Base-by-base conservation (phyloP, 1,140 invertebrate genomes). In the Chrysoperla carnea region DNA sequence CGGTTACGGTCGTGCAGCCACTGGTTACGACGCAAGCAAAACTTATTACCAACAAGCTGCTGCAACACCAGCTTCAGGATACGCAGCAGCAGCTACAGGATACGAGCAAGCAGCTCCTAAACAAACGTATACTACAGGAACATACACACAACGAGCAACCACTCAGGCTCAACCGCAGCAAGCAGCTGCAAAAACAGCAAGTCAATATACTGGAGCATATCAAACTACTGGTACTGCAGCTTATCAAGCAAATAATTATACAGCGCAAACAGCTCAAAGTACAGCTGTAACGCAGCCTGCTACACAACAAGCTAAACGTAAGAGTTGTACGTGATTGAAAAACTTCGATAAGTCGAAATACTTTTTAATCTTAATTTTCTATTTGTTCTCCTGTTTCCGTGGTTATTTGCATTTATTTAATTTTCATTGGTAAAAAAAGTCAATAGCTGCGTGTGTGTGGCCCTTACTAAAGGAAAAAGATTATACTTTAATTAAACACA, bases 31-130 rank as follows among this genome's bases (percentile, higher is more conserved):
- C 55, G 67, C 73, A 2, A 70, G 66, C 6, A 78, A 76, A 48
- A 75, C 72, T 27, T 78, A 76, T 48, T 76, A 78, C 48, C 75
- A 74, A 45, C 74, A 76, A 52, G 66, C 74, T 52, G 65, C 75
- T 52, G 66, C 68, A 46, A 64, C 66, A 37, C 62, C 64, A 52
- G 63, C 53, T 29, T 44, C 47, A 46, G 56, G 53, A 51, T 78
- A 81, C 50, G 73, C 77, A 8, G 76, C 73, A 8, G 68, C 78
- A 5, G 66, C 77, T 8, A 74, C 75, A 1, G 75, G 76, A 35
- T 79, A 81, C 50, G 64, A 68, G 42, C 61, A 64, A 27, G 62
- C 69, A 43, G 64, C 66, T 31, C 55, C 66, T 5, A 68, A 72
- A 38, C 61, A 71, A 42, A 69, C 72, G 45, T 68, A 68, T 23